A percentile compares a stretch with the other conserved stretches of the same genome.
phyloP scores from a whole-genome alignment of 2,888 invertebrate species.

The Ashinkailepas kermadecensis region DNA sequence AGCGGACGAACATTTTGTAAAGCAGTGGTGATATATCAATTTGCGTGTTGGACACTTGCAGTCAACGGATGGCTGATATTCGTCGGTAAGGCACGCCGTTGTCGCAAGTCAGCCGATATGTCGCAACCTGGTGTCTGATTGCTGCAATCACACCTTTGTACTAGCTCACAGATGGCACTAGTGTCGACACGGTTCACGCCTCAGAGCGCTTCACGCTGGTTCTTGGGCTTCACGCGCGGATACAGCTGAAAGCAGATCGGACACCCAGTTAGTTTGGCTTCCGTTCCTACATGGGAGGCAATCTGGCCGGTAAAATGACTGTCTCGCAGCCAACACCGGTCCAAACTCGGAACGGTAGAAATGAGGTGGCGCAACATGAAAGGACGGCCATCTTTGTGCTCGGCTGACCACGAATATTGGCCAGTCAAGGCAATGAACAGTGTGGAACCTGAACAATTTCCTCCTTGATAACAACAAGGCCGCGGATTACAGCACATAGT shows the following conservation, averaged over 20 bases:
- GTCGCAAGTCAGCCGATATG: not conserved
- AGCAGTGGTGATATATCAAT: not conserved
- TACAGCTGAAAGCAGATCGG: slow-evolving; percentile 44
- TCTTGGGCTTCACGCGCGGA: slow-evolving; percentile 43
- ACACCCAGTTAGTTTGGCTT: not conserved
- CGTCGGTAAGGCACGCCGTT: not conserved
- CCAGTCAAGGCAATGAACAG: too few relatives aligned
- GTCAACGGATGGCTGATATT: not conserved
- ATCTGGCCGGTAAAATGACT: not conserved
- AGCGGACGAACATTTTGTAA: not conserved
- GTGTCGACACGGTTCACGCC: not conserved
- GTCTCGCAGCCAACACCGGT: too few relatives aligned
- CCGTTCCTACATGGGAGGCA: not conserved
- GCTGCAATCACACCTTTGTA: not conserved
- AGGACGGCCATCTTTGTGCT: too few relatives aligned
- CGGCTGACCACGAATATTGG: too few relatives aligned
- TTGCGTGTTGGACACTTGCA: not conserved
- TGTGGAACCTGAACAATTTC: too few relatives aligned
- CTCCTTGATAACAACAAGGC: too few relatives aligned
- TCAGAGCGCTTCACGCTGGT: not conserved
- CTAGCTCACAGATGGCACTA: slow-evolving; percentile 11
- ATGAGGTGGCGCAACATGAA: too few relatives aligned
- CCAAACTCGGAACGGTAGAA: too few relatives aligned
- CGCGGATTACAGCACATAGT: too few relatives aligned
- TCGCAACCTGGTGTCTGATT: not conserved